Percentiles rank a stretch among this genome's conserved stretches.
Conservation (phyloP, 2,797 vertebrate genomes). For the Lateolabrax maculatus region DNA sequence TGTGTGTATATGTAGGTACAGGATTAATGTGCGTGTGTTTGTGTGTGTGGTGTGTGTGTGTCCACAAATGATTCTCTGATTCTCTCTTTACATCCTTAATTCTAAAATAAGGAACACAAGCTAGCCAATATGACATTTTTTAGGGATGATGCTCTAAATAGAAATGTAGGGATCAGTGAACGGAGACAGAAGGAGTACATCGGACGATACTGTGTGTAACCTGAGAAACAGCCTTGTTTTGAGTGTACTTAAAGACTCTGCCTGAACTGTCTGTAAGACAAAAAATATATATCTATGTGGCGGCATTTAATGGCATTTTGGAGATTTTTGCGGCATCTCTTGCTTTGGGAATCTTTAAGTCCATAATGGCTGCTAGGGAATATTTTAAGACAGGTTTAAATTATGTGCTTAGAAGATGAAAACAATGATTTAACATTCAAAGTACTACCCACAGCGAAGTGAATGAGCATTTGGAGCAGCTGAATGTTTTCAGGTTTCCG, state of each 20-base stretch:
- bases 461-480: conserved; percentile 62
- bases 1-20: conserved; percentile 50
- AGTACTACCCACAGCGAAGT: conserved; percentile 68
- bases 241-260: conserved; percentile 14
- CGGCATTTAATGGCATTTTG: conserved; percentile 59
- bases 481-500: conserved; percentile 63
- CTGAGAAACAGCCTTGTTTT: conserved; percentile 38
- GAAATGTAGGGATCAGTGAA: conserved; percentile 39
- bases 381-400: conserved; percentile 80
- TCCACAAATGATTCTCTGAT: conserved; percentile 49
- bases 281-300: conserved; percentile 11
- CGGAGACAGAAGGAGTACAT: conserved; percentile 15
- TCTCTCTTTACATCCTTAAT: conserved; percentile 77
- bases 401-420: conserved; percentile 76
- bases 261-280: conserved; percentile 17
- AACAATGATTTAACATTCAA: conserved; percentile 78
- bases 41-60: conserved; percentile 38
- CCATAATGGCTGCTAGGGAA: conserved; percentile 75
- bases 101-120: conserved; percentile 81
- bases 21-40: conserved; percentile 27
- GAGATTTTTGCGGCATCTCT: conserved; percentile 67
- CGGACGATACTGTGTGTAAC: conserved; percentile 14
- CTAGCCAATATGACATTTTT: conserved; percentile 71
- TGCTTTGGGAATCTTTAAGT: conserved; percentile 75
- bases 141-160: conserved; percentile 69